phyloP scores from a whole-genome alignment of 2,797 vertebrate species.

The Myotis findleyi region DNA sequence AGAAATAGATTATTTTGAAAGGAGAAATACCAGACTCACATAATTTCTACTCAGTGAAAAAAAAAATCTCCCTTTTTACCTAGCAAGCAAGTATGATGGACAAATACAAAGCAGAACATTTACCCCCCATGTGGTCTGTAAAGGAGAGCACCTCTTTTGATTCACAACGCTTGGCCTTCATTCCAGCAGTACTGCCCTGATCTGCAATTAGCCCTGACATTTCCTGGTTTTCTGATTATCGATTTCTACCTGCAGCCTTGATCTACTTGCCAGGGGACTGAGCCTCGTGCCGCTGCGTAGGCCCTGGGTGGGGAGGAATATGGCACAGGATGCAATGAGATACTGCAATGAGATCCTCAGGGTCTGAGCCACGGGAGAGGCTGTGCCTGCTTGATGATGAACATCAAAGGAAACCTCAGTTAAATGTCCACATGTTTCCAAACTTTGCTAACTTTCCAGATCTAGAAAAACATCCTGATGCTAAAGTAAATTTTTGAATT shows the following conservation, averaged over 20 bases:
- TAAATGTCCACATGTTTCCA: constrained; percentile 18
- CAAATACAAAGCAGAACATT: constrained; percentile 10
- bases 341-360: not conserved
- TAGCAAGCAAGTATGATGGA: constrained; percentile 56
- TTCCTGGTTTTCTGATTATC: constrained; percentile 58
- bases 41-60: constrained; percentile 61
- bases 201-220: constrained; percentile 16
- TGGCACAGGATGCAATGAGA: not conserved
- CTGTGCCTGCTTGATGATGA: not conserved
- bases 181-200: not conserved
- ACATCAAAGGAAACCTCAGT: constrained; percentile 32
- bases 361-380: not conserved
- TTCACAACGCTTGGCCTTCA: not conserved
- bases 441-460: constrained; percentile 37
- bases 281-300: not conserved
- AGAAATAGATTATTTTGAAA: constrained; percentile 81
- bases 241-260: not conserved
- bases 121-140: constrained; percentile 11
- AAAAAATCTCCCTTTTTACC: not conserved
- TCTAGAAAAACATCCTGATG: constrained; percentile 42
- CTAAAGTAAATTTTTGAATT: constrained; percentile 32
- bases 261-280: not conserved
- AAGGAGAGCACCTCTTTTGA: constrained; percentile 4
- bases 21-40: constrained; percentile 78
- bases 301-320: not conserved